These are phyloP conservation scores for Nebria salina DNA, from an alignment of 2,888 invertebrate species.

Conservation along the genomic window DNA sequence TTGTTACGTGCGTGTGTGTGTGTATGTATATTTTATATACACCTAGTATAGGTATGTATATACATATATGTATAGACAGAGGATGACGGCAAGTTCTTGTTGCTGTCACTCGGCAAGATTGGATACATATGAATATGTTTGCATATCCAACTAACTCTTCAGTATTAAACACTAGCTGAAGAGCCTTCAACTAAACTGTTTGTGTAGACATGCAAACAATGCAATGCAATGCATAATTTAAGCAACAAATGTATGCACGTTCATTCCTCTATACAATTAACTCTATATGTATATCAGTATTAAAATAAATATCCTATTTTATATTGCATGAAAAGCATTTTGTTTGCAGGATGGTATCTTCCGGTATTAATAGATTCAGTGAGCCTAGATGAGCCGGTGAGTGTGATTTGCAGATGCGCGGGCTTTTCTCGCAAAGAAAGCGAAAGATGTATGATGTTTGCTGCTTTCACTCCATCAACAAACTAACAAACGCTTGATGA, in stretches of 20 bases:
- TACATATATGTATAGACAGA: neutral
- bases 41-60: too few relatives aligned
- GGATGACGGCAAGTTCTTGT: neutral
- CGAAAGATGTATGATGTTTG: neutral
- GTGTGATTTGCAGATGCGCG: neutral
- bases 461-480: neutral
- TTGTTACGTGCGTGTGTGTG: neutral
- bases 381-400: too few relatives aligned
- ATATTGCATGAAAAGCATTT: too few relatives aligned
- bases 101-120: neutral
- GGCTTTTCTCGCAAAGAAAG: neutral
- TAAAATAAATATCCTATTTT: too few relatives aligned
- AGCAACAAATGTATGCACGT: neutral
- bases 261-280: neutral
- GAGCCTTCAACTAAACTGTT: neutral
- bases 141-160: neutral
- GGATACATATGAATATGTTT: neutral
- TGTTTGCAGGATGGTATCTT: too few relatives aligned
- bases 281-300: too few relatives aligned
- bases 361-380: neutral
- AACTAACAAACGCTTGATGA: neutral
- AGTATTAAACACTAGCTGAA: conserved; percentile 13
- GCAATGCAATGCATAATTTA: neutral
- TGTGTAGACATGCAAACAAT: neutral
- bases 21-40: too few relatives aligned